Percentiles rank a stretch among this genome's conserved stretches.
These are phyloP conservation scores for Galendromus occidentalis DNA, from an alignment of 1,140 invertebrate genomes.

Conservation along the genomic window DNA sequence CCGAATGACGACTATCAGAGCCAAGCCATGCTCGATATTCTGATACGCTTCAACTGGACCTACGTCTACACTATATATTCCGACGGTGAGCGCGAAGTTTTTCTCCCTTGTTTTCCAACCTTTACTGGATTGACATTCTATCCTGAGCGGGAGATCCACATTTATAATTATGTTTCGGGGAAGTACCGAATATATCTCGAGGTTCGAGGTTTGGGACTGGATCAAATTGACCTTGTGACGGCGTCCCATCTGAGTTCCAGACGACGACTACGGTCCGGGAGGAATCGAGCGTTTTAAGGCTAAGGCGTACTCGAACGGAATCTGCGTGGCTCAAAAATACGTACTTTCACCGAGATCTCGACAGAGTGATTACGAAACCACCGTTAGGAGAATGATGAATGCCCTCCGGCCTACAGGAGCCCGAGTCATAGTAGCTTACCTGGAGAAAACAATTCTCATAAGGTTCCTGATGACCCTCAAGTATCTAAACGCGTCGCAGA, in stretches of 20 bases:
- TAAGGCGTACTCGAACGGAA: slow-evolving; percentile 39
- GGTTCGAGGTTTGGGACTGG: too few species aligned
- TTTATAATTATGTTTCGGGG: too few species aligned
- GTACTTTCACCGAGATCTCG: neutral
- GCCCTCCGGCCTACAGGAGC: neutral
- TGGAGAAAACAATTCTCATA: slow-evolving; percentile 2
- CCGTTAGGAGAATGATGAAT: neutral
- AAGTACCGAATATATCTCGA: too few species aligned
- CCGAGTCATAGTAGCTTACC: neutral
- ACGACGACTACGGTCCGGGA: slow-evolving; percentile 58
- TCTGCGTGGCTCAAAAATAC: slow-evolving; percentile 46
- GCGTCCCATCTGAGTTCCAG: slow-evolving; percentile 16
- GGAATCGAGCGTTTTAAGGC: slow-evolving; percentile 55
- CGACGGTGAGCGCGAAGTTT: slow-evolving; percentile 37
- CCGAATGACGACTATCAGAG: slow-evolving; percentile 62
- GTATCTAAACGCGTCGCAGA: slow-evolving; percentile 35
- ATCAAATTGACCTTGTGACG: too few species aligned
- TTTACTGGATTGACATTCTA: too few species aligned
- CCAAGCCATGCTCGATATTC: slow-evolving; percentile 47
- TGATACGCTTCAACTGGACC: slow-evolving; percentile 54
- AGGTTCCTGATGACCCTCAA: neutral
- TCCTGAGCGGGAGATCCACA: too few species aligned
- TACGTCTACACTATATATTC: slow-evolving; percentile 65
- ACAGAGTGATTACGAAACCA: slow-evolving; percentile 1
- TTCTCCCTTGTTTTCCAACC: slow-evolving; percentile 6